Evolutionary conservation across 2,797 vertebrate species (phyloP).

Genomic region (Streptopelia turtur): DNA sequence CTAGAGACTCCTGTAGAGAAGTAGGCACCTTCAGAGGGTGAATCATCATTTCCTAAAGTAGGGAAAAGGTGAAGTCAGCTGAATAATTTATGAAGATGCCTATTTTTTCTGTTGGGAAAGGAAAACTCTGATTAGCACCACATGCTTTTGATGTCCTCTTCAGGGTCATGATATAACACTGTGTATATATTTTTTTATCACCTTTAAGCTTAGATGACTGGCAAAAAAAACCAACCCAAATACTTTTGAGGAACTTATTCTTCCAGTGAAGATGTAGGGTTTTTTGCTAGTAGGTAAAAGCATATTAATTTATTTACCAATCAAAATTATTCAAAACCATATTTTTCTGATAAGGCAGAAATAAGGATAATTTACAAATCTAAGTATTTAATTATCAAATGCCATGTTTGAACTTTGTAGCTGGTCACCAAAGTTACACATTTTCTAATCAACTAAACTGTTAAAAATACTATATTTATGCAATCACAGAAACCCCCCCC

Average conservation of each 20-base stretch:
- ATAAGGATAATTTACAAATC: neutral
- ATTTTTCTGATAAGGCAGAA: neutral
- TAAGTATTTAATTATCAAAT: neutral
- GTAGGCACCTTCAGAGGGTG: neutral
- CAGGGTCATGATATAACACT: neutral
- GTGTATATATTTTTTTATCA: neutral
- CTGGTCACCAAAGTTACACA: neutral
- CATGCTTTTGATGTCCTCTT: neutral
- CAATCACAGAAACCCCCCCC: neutral
- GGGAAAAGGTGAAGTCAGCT: neutral
- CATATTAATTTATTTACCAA: neutral
- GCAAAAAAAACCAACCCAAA: neutral
- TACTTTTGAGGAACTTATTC: neutral
- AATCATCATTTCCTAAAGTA: neutral
- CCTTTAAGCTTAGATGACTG: neutral
- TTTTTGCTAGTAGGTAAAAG: neutral
- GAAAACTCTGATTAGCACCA: neutral
- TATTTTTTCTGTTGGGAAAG: neutral
- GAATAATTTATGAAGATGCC: neutral
- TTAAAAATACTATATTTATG: neutral
- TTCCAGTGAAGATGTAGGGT: accelerated
- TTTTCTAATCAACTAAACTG: neutral
- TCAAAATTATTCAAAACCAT: neutral
- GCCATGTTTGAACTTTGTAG: neutral
- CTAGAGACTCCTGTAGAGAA: neutral